Conservation (phyloP, 2,888 invertebrate species). For the Cantharis rustica region DNA sequence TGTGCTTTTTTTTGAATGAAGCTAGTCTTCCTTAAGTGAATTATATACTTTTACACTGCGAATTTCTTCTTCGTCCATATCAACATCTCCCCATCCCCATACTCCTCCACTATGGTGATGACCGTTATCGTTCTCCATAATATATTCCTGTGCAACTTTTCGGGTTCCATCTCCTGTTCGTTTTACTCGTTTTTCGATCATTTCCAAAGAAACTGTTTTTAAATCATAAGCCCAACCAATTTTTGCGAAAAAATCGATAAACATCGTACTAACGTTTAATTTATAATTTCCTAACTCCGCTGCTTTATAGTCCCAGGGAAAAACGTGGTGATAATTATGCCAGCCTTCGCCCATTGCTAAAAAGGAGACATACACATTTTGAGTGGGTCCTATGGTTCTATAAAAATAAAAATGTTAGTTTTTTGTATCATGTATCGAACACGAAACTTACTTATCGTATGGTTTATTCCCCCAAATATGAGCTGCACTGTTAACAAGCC, state of each 20-base stretch:
- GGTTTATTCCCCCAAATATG: slow-evolving; percentile 91
- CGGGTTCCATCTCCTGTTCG: slow-evolving; percentile 39
- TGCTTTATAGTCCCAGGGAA: slow-evolving; percentile 93
- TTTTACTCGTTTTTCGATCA: slow-evolving; percentile 51
- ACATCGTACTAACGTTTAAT: slow-evolving; percentile 46
- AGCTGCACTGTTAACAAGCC: slow-evolving; percentile 93
- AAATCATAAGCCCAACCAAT: slow-evolving; percentile 84
- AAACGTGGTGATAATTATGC: too few species aligned
- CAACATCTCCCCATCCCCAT: slow-evolving; percentile 88
- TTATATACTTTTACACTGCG: slow-evolving; percentile 41
- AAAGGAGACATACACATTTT: slow-evolving; percentile 75
- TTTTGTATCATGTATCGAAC: too few species aligned
- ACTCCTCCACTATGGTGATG: slow-evolving; percentile 59
- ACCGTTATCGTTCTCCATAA: slow-evolving; percentile 49
- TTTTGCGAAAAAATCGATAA: slow-evolving; percentile 48
- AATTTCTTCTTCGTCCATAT: slow-evolving; percentile 72
- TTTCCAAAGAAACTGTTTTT: slow-evolving; percentile 76
- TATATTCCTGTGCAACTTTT: slow-evolving; percentile 24
- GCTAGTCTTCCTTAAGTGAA: slow-evolving; percentile 36
- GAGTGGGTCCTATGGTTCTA: slow-evolving; percentile 77
- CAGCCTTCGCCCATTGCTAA: slow-evolving; percentile 85
- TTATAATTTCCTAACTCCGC: slow-evolving; percentile 73
- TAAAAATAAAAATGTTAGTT: background rate
- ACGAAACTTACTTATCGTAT: slow-evolving; percentile 74
- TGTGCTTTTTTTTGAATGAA: too few species aligned